Conservation (phyloP, 1,140 invertebrate species). For the Drosophila kurseongensis region DNA sequence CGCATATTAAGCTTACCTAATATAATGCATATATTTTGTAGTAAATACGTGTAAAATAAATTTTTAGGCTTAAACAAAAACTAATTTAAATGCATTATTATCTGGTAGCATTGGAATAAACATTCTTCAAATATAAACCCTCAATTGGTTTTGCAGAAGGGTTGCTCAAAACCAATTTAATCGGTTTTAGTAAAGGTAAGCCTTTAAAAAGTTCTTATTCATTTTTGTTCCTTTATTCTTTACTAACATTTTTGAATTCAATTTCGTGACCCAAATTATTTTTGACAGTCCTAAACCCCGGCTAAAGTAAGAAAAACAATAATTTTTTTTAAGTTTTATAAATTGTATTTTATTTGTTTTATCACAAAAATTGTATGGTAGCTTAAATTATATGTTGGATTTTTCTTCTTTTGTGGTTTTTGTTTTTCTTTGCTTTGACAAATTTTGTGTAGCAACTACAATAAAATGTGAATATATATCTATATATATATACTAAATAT, state of each 20-base stretch:
- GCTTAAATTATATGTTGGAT: slow-evolving; percentile 62
- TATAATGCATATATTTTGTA: slow-evolving; percentile 57
- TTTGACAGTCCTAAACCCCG: too few species aligned
- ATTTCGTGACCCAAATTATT: too few species aligned
- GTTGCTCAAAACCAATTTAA: too few species aligned
- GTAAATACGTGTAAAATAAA: slow-evolving; percentile 72
- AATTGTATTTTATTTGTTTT: slow-evolving; percentile 70
- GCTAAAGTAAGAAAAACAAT: neutral
- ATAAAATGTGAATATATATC: slow-evolving; percentile 24
- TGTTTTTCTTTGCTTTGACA: slow-evolving; percentile 50
- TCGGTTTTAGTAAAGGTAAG: too few species aligned
- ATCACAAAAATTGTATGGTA: slow-evolving; percentile 78
- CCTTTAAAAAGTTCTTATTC: too few species aligned
- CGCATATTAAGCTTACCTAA: slow-evolving; percentile 58
- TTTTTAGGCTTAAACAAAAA: slow-evolving; percentile 65
- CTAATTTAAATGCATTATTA: slow-evolving; percentile 28
- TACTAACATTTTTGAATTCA: too few species aligned
- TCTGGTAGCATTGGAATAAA: neutral
- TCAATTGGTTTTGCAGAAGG: too few species aligned
- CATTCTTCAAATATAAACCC: too few species aligned
- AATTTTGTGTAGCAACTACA: slow-evolving; percentile 37
- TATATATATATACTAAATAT: slow-evolving; percentile 32
- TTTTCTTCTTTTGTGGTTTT: slow-evolving; percentile 24
- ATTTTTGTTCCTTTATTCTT: too few species aligned
- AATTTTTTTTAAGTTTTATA: slow-evolving; percentile 39